Evolutionary conservation across 2,888 invertebrate genomes (phyloP).

Genomic region (Tetragonula carbonaria): DNA sequence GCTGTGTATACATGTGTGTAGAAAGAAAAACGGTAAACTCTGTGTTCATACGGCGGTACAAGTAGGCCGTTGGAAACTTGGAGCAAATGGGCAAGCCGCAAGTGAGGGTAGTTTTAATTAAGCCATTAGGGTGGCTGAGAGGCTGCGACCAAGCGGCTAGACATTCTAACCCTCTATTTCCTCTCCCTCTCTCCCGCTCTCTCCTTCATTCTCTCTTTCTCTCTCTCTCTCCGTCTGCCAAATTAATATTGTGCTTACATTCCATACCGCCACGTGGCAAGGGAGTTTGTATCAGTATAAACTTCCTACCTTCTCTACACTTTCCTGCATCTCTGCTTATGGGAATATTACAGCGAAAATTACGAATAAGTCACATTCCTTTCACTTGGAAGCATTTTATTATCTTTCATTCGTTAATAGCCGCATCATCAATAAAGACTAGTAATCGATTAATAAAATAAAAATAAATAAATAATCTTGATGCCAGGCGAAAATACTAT

Average conservation of each 20-base stretch:
- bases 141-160: constrained; percentile 74
- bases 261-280: constrained; percentile 63
- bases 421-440: neutral
- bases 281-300: constrained; percentile 56
- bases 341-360: constrained; percentile 50
- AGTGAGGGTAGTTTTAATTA: constrained; percentile 83
- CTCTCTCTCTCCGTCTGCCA: constrained; percentile 71
- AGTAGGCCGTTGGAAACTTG: constrained; percentile 59
- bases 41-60: constrained; percentile 37
- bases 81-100: constrained; percentile 68
- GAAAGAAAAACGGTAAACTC: constrained; percentile 52
- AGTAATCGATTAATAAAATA: neutral
- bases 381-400: neutral
- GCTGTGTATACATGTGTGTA: neutral
- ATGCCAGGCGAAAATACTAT: too few species aligned
- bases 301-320: constrained; percentile 30
- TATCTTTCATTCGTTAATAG: neutral
- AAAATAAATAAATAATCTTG: too few species aligned
- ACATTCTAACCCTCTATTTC: constrained; percentile 69
- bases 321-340: constrained; percentile 42
- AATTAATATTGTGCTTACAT: constrained; percentile 81
- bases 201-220: constrained; percentile 43
- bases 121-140: constrained; percentile 83
- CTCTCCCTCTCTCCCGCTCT: constrained; percentile 57
- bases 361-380: constrained; percentile 39